These are phyloP conservation scores for Tigriopus californicus DNA, from an alignment of 2,888 invertebrate genomes.

Conservation along the genomic window DNA sequence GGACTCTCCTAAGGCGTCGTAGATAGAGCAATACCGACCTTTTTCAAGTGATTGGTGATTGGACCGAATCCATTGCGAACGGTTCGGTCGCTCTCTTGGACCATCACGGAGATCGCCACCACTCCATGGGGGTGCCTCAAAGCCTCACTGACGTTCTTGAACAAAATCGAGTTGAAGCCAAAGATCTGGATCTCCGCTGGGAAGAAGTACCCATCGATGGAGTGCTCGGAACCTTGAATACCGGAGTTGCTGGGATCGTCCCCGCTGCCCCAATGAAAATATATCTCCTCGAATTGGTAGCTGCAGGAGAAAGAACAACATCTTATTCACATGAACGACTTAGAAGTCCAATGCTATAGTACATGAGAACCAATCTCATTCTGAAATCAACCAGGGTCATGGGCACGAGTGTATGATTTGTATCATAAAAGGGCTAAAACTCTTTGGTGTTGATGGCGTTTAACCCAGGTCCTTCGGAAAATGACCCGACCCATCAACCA, in stretches of 20 bases:
- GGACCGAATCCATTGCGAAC: background rate
- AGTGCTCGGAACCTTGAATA: conserved; percentile 73
- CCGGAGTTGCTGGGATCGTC: conserved; percentile 36
- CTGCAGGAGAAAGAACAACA: conserved; percentile 1
- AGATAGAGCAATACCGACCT: background rate
- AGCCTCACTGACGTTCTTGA: conserved; percentile 89
- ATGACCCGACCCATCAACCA: too few relatives aligned
- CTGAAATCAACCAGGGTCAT: too few relatives aligned
- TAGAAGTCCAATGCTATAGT: too few relatives aligned
- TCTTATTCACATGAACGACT: too few relatives aligned
- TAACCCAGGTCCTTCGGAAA: too few relatives aligned
- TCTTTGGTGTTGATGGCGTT: too few relatives aligned
- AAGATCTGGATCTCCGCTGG: conserved; percentile 96
- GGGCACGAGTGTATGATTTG: too few relatives aligned
- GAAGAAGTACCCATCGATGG: conserved; percentile 80
- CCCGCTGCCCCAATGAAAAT: conserved; percentile 80
- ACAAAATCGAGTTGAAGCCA: conserved; percentile 89
- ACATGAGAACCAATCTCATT: too few relatives aligned
- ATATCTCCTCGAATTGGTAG: conserved; percentile 60
- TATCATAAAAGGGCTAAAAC: too few relatives aligned
- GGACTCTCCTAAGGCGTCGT: too few relatives aligned
- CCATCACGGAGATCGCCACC: conserved; percentile 81
- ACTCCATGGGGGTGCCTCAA: conserved; percentile 69
- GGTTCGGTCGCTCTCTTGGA: conserved; percentile 46
- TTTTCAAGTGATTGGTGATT: conserved; percentile 11